Evolutionary conservation across 1,140 invertebrate genomes (phyloP), one percentile per base, ranked within the genome.

Genomic region (Drosophila carrolli): DNA sequence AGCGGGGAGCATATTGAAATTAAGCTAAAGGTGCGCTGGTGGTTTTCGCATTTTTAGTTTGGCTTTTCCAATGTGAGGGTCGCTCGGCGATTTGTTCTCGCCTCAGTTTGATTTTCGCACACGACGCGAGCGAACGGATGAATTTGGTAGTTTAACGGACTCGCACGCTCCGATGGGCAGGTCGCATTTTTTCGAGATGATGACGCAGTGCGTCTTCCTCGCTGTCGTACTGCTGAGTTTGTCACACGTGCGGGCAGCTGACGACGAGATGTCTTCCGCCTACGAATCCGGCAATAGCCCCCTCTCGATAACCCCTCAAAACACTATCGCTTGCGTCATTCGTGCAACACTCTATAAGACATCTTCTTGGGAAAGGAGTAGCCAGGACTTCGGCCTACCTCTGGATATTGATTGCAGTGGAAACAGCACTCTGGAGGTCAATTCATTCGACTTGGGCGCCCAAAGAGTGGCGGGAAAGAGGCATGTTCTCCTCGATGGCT

Each of bases 401-500:
- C 35, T 88, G 46, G 65, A 81, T 27, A 89, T 89, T 0, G 75
- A 89, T 29, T 89, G 84, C 35, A 48, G 53, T 13, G 66, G 37
- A 9, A 73, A 59, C 16, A 29, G 23, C 10, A 56, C 37, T 1
- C 14, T 40, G 47, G 23, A 38, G n/a, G 8, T 11, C 23, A 40
- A 13, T 4, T 14, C 37, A 55, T 76, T 84, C 23, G 79, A 88
- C 19, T 23, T 88, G 46, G 53, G 46, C 0, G 63, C 76, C 11
- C 75, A 77, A n/a, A 62, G 89, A 11, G 82, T 86, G 47, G 79
- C 78, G 0, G 81, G 84, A 5, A 83, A 90, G 35, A 16, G 44
- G 23, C 73, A 85, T 66, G 84, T 91, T 0, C 48, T 61, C 13
- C 68, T 91, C 10, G 78, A 91, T 53, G 91, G 91, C n/a, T 78